These are phyloP conservation scores for Oryzias dopingdopingensis DNA, from an alignment of 2,797 vertebrate genomes.

Conservation along the genomic window DNA sequence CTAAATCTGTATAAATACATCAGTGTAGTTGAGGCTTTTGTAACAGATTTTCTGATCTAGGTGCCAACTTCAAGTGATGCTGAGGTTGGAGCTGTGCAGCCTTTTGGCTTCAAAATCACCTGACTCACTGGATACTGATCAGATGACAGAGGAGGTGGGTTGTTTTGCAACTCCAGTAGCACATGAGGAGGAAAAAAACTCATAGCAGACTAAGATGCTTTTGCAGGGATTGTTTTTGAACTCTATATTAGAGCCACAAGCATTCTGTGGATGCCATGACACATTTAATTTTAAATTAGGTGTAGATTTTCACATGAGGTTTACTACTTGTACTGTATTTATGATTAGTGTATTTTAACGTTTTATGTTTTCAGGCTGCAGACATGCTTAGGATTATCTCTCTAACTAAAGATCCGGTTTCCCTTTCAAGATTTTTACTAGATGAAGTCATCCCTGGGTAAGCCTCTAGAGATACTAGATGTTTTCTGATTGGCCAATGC, in stretches of 20 bases:
- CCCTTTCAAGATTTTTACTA: constrained; percentile 84
- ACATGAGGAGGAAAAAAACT: too few relatives aligned
- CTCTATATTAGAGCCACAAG: too few relatives aligned
- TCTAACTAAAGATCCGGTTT: constrained; percentile 86
- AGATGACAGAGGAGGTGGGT: constrained; percentile 86
- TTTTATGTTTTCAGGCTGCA: constrained; percentile 77
- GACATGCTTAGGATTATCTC: constrained; percentile 89
- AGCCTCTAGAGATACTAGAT: too few relatives aligned
- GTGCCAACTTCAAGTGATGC: constrained; percentile 87
- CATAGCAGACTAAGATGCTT: too few relatives aligned
- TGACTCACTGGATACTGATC: constrained; percentile 73
- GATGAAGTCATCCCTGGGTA: constrained; percentile 25
- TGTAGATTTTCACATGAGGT: too few relatives aligned
- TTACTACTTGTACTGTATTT: too few relatives aligned
- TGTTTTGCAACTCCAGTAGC: neutral
- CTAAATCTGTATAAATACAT: neutral
- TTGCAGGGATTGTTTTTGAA: too few relatives aligned
- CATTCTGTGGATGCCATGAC: too few relatives aligned
- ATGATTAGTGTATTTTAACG: neutral
- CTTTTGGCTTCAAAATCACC: constrained; percentile 69
- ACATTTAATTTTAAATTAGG: too few relatives aligned
- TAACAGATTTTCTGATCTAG: constrained; percentile 62
- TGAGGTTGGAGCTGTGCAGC: constrained; percentile 86
- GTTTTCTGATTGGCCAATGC: too few relatives aligned
- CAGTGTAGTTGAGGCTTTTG: neutral